Percentiles rank a stretch among this genome's conserved stretches.
Evolutionary conservation across 2,113 vertebrate species (phyloP).

Genomic region (Ibidorhyncha struthersii): DNA sequence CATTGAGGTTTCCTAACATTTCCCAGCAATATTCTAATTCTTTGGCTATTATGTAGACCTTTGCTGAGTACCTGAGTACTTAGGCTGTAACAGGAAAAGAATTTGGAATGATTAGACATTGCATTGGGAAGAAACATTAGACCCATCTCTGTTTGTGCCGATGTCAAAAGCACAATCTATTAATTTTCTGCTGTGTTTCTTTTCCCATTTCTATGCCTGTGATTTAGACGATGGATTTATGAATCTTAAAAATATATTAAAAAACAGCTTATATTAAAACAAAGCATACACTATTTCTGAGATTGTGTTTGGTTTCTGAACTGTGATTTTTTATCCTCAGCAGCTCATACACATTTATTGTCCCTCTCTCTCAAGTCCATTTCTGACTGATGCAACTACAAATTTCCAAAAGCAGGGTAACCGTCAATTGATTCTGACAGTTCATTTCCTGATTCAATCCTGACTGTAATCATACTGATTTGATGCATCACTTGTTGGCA

Average conservation of each 20-base stretch:
- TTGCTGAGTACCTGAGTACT: not conserved
- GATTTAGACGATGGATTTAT: not conserved
- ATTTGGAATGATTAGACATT: not conserved
- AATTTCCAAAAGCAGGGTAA: constrained; percentile 41
- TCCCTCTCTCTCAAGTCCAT: not conserved
- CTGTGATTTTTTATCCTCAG: not conserved
- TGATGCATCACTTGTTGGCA: constrained; percentile 52
- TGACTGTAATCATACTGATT: constrained; percentile 39
- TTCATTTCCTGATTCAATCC: constrained; percentile 54
- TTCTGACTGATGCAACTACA: constrained; percentile 19
- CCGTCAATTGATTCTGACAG: constrained; percentile 40
- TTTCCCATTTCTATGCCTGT: not conserved
- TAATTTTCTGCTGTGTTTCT: not conserved
- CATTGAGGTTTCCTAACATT: not conserved
- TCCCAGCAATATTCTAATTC: not conserved
- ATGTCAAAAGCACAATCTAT: not conserved
- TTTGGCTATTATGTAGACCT: not conserved
- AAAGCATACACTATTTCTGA: not conserved
- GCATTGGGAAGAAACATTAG: not conserved
- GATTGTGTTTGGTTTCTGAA: not conserved
- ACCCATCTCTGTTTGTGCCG: not conserved
- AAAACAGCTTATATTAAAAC: not conserved
- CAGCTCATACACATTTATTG: not conserved
- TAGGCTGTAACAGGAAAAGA: not conserved
- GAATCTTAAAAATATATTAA: not conserved